Evolutionary conservation across 2,113 vertebrate species (phyloP).

Genomic region (Spizaetus ornatus): DNA sequence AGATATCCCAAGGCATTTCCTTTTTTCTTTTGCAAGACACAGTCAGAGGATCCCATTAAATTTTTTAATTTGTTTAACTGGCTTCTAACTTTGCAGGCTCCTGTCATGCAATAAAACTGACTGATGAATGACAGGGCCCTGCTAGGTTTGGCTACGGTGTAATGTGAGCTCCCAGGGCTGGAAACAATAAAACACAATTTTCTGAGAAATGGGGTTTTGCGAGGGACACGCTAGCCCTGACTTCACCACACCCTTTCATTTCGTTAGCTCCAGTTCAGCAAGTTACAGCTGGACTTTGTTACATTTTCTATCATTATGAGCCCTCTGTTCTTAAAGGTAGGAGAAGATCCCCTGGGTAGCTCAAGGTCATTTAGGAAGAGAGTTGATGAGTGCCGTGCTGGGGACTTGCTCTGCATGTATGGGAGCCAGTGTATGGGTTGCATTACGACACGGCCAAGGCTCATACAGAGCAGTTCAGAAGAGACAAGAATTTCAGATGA

Average conservation of each 20-base stretch:
- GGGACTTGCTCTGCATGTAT: neutral
- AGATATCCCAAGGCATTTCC: neutral
- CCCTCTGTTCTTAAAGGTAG: neutral
- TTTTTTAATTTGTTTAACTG: slow-evolving; percentile 14
- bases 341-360: neutral
- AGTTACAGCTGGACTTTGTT: neutral
- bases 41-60: neutral
- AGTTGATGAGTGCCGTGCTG: fast-evolving
- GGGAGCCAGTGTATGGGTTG: neutral
- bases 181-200: slow-evolving; percentile 64
- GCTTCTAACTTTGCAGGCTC: slow-evolving; percentile 13
- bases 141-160: neutral
- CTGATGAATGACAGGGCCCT: slow-evolving; percentile 21
- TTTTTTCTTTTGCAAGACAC: neutral
- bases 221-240: neutral
- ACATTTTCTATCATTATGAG: neutral
- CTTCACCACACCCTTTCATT: neutral
- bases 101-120: neutral
- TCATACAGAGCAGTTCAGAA: neutral
- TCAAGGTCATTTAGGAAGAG: neutral
- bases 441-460: fast-evolving
- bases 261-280: neutral
- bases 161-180: slow-evolving; percentile 34
- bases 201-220: slow-evolving; percentile 19
- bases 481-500: neutral